Conservation (phyloP, 1,140 invertebrate genomes). For the Leptinotarsa lineolata region DNA sequence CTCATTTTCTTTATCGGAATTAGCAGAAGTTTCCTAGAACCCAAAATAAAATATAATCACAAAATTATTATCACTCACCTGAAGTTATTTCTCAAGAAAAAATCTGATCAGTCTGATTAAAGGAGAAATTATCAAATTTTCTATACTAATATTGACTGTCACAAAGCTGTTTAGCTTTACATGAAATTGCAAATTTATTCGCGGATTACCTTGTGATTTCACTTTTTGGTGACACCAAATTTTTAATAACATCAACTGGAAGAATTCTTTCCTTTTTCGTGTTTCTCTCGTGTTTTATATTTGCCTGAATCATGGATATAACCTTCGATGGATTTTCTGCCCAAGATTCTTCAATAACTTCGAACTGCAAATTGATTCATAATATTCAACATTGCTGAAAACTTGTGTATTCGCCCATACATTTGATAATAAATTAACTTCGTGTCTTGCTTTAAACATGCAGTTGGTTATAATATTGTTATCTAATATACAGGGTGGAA, state of each 20-base stretch:
- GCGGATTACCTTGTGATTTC: constrained; percentile 55
- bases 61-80: neutral
- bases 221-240: constrained; percentile 60
- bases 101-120: no score
- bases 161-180: no score
- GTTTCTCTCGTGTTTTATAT: constrained; percentile 46
- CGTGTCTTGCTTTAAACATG: no score
- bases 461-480: no score
- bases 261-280: constrained; percentile 40
- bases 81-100: no score
- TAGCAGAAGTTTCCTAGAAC: constrained; percentile 58
- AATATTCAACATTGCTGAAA: no score
- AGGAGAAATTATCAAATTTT: no score
- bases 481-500: no score
- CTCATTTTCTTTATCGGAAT: constrained; percentile 65
- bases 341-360: constrained; percentile 71
- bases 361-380: constrained; percentile 62
- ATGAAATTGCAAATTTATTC: no score
- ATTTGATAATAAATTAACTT: no score
- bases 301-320: constrained; percentile 66
- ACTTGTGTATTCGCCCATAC: no score
- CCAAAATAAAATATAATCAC: constrained; percentile 12
- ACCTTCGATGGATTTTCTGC: constrained; percentile 64
- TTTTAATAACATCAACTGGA: constrained; percentile 54
- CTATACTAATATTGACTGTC: no score